Base-by-base conservation (phyloP, 2,113 vertebrate species). In the Tenrec ecaudatus region DNA sequence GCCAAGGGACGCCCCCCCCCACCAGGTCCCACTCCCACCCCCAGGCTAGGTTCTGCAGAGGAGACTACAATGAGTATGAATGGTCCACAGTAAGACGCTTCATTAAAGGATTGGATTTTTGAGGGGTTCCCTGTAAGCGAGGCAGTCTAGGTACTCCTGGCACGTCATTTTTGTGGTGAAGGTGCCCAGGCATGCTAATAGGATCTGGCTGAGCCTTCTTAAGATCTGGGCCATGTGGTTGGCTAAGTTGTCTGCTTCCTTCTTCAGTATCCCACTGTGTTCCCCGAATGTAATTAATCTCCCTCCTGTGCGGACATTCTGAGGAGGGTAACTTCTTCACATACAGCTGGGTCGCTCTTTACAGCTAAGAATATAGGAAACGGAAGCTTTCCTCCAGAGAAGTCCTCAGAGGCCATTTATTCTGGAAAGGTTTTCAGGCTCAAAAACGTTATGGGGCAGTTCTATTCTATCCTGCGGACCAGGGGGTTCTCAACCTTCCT, bases 201-300 rank as follows among this genome's bases (percentile, higher is more conserved):
- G 12, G 27, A 29, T 15, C 38, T 11, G 9, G 14, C 11, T n/a
- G 27, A 80, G 36, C 6, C 27, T 58, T 15, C 17, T 14, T 68
- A 29, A 53, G 43, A 33, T 16, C 6, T 33, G 31, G 76, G 31
- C 47, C 15, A 38, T 25, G 14, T 47, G 58, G 29, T 14, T 89
- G 12, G 17, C 43, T 27, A 22, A 3, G 4, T 43, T 25, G 2
- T n/a, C 71, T 22, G 23, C 58, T 82, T 20, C 75, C 83, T 77
- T n/a, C 60, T 57, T 40, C 0, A 2, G 2, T 29, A 80, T 71
- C 33, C n/a, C n/a, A 0, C 8, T 58, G 76, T 17, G 60, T 62
- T 58, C 3, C 12, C 3, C 0, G 0, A 27, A 6, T 14, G 3
- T 3, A 36, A 29, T 22, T 68, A 8, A 60, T 40, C 27, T 31